Evolutionary conservation across 2,113 vertebrate genomes (phyloP), one percentile per base, ranked within the genome.

Genomic region (Climacteris rufus): DNA sequence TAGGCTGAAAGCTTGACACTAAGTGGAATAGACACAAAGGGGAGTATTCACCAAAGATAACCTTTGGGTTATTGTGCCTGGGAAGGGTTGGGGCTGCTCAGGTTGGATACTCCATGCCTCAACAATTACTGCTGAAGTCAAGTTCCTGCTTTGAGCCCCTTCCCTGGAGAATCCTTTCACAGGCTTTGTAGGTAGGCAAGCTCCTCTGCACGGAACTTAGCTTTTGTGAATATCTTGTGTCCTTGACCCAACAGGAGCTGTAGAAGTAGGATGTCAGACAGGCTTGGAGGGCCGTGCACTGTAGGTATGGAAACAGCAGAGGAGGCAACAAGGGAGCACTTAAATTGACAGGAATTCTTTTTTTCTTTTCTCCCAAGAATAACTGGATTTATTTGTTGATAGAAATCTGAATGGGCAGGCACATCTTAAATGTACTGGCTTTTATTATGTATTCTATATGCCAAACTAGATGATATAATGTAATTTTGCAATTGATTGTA

Each of bases 341-440:
- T 81, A 33, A 42, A 0, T 7, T 80, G 47, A 54, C 39, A 77
- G 54, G 30, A 70, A 30, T 20, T 9, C 4, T 53, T 60, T 54
- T 28, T 59, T 49, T 9, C 7, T 66, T 65, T 44, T 25, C 33
- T n/a, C 15, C 7, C 4, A 61, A 40, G 35, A 90, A 28, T 44
- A 86, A 81, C 10, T 83, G 17, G 39, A 37, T 88, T 83, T 85
- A 50, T 80, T 86, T 90, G 65, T 82, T 76, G 83, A 60, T 60
- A 77, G 7, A 83, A 83, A 86, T 25, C 19, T 81, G 47, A 92
- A 74, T 35, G 31, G 82, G 24, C 17, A 44, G 45, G 42, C 42
- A n/a, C 42, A 88, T 56, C 71, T 68, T 82, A 88, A 86, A 77
- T 16, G 13, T 61, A 37, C 31, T 92, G 68, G 42, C 27, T 93